Evolutionary conservation across 2,113 vertebrate species (phyloP), one percentile per base, ranked within the genome.

Genomic region (Rafetus swinhoei): DNA sequence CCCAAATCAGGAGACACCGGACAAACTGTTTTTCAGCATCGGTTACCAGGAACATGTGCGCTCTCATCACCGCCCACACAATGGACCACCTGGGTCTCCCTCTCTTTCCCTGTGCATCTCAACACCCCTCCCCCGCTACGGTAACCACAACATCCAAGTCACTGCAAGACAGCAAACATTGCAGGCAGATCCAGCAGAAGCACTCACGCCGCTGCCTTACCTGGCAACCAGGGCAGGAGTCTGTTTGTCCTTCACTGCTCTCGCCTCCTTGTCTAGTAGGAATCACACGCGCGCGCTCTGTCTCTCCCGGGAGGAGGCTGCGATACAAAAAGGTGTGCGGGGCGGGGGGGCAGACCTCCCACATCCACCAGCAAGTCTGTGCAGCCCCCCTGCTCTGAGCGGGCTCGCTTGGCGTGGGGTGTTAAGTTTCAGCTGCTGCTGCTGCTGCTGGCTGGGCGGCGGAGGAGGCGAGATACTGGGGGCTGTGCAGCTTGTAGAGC

Each of bases 401-500:
- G 80, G 89, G 91, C 81, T 89, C 85, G 59, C 95, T 89, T 87
- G 92, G 4, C 89, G 88, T 85, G 88, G 90, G 90, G 94, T 86
- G 91, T 55, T 90, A 98, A 98, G 97, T 98, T 98, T 95, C 76
- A 14, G 80, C 93, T 72, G 93, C 93, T 79, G 92, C 93, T 72
- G 93, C 93, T 79, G 92, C 90, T 55, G 93, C 90, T 39, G 76
- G 85, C 21, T 86, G 21, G 88, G 84, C 50, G 81, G 93, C n/a
- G 86, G 87, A 85, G 90, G 87, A 88, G 84, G 91, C 97, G 97
- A 97, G 97, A 96, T 95, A 96, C 97, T 90, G 97, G 97, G 97
- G 97, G 97, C 96, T 97, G 96, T 93, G 98, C 98, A 97, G 97
- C 97, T 97, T 88, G 95, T 95, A 95, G 97, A 98, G 97, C 98